phyloP scores from a whole-genome alignment of 2,113 vertebrate genomes.

The Ovis canadensis region DNA sequence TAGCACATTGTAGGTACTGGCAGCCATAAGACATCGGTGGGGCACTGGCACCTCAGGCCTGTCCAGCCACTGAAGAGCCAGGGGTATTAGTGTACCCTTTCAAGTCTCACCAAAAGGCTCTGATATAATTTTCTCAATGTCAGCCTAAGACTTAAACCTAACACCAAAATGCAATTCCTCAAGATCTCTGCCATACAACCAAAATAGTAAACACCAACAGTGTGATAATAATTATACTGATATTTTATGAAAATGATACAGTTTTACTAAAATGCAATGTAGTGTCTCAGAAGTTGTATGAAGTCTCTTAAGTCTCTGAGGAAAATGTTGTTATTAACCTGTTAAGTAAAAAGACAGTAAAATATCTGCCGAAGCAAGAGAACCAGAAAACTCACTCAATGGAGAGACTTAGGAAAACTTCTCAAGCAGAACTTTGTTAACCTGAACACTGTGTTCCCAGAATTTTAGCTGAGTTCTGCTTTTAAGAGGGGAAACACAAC shows the following conservation, averaged over 20 bases:
- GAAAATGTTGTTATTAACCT: neutral
- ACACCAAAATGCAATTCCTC: neutral
- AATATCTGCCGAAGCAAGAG: neutral
- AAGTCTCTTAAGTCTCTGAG: neutral
- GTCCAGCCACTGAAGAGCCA: neutral
- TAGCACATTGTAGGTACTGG: neutral
- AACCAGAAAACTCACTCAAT: neutral
- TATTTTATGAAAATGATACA: neutral
- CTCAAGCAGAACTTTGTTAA: conserved; percentile 27
- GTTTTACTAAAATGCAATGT: neutral
- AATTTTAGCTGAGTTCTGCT: conserved; percentile 25
- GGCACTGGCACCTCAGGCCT: neutral
- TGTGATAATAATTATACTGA: neutral
- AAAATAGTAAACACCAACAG: neutral
- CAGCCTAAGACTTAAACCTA: neutral
- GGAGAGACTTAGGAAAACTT: neutral
- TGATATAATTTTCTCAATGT: neutral
- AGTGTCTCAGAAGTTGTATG: neutral
- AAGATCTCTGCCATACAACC: neutral
- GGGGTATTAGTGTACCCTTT: neutral
- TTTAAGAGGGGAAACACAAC: neutral
- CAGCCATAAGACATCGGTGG: neutral
- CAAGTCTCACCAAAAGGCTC: neutral
- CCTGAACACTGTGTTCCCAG: neutral
- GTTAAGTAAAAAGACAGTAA: conserved; percentile 23